phyloP scores from a whole-genome alignment of 1,140 invertebrate genomes.

The Aphelenchoides avenae region DNA sequence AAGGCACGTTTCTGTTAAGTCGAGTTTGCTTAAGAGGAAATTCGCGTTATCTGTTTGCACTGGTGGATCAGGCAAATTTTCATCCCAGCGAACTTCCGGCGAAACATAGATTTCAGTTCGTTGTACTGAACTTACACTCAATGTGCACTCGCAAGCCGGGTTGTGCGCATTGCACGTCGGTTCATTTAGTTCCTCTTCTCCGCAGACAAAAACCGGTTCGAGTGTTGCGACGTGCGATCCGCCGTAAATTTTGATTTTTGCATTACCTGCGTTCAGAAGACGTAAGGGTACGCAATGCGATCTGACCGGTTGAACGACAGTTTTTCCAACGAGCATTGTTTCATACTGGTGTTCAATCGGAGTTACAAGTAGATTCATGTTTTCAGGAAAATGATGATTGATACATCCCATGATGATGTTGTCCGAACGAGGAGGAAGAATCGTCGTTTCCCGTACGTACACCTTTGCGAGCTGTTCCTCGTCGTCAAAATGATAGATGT shows the following conservation, averaged over 20 bases:
- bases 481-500: too few relatives aligned
- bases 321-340: conserved; percentile 6
- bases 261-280: not conserved
- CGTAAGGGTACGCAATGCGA: not conserved
- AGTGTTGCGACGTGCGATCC: not conserved
- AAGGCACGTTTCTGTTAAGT: not conserved
- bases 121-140: not conserved
- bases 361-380: not conserved
- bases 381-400: not conserved
- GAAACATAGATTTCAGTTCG: conserved; percentile 2
- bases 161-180: conserved; percentile 1
- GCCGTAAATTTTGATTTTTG: not conserved
- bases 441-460: not conserved
- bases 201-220: not conserved
- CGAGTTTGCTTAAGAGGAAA: too few relatives aligned
- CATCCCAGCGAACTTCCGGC: not conserved
- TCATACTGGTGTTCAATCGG: not conserved
- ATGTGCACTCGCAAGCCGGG: not conserved
- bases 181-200: not conserved
- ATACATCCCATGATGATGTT: not conserved
- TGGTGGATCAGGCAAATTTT: not conserved
- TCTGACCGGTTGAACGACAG: not conserved
- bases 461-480: too few relatives aligned
- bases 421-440: conserved; percentile 2
- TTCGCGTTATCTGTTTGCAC: too few relatives aligned